Base-by-base conservation (phyloP, 2,797 vertebrate species). In the Propithecus perrieri region DNA sequence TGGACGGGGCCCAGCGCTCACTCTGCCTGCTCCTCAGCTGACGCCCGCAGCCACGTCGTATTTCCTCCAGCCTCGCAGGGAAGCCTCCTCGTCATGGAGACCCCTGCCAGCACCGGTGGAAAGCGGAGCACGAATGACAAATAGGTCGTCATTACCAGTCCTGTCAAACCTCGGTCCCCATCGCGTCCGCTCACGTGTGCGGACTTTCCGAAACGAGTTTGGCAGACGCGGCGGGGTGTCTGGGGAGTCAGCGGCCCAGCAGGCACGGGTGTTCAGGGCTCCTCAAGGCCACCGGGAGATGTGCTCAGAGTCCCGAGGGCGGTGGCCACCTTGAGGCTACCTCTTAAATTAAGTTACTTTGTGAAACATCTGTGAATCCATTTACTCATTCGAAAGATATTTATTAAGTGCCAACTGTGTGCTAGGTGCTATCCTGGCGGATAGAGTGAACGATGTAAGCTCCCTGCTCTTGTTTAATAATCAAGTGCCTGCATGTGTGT, bases 111-210 rank as follows among this genome's bases (percentile, higher is more conserved):
- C 59, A 74, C 94, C 65, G 2, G 12, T 11, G 41, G 83, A 89
- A 90, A 94, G 76, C 80, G 76, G 80, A 96, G 89, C 24, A 9
- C 35, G 30, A 22, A 75, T 95, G 96, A 98, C 95, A 95, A 61
- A 92, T 74, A 85, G 87, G 78, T 90, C 57, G 87, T 46, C 85
- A 88, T 76, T 95, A 85, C 59, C 76, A 13, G 69, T 26, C 50
- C 22, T 53, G 95, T 96, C 87, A 92, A 94, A 86, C 28, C 86
- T 53, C 74, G 30, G 1, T 95, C 61, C 85, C 67, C 76, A 3
- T 4, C 38, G 96, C 71, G 67, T 50, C 67, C 9, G 22, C 81
- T 88, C 91, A 53, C 63, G 14, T 63, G 61, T 80, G 67, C 76
- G 57, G 89, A 35, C 53, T 92, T 71, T 79, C 33, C 59, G 24